Evolutionary conservation across 2,113 vertebrate genomes (phyloP), one percentile per base, ranked within the genome.

Genomic region (Centropus bengalensis): DNA sequence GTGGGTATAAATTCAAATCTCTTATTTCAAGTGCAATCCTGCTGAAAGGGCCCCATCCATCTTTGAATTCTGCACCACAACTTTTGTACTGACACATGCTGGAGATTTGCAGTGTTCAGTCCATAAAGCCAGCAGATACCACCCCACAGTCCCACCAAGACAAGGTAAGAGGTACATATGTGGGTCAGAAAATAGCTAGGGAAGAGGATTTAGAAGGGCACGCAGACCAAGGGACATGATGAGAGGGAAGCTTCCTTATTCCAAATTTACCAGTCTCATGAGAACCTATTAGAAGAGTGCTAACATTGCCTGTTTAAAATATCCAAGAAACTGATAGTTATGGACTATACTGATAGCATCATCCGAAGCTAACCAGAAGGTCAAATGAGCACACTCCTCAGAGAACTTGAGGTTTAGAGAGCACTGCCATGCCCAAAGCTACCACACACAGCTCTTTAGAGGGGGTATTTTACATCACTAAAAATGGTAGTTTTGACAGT

Each of bases 271-370:
- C 49, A 38, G 4, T 26, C 22, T 5, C 21, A 9, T 5, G 40
- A 58, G 27, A 36, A 55, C 7, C 10, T 49, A 47, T 73, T 24
- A 59, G 10, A 32, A 8, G 0, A 0, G 24, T 18, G 33, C 12
- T 32, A 79, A 40, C 19, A 28, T 13, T 33, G 12, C 49, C 44
- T 27, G 4, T 20, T 51, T 36, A 71, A 82, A 42, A 56, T 27
- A 6, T 3, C 18, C 30, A 76, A 38, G 38, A 8, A 44, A 40
- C n/a, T 8, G 1, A 49, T 2, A 56, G 45, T 8, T n/a, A 45
- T 64, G 33, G 47, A 36, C 18, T 23, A 62, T 1, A 56, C 44
- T 32, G 51, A 45, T 15, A 58, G 82, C 40, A 28, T 9, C 10
- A 30, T 3, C 45, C 49, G 51, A 16, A 47, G 69, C 15, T 67